These are phyloP conservation scores for Cydia strobilella DNA, from an alignment of 1,140 invertebrate species.

Conservation along the genomic window DNA sequence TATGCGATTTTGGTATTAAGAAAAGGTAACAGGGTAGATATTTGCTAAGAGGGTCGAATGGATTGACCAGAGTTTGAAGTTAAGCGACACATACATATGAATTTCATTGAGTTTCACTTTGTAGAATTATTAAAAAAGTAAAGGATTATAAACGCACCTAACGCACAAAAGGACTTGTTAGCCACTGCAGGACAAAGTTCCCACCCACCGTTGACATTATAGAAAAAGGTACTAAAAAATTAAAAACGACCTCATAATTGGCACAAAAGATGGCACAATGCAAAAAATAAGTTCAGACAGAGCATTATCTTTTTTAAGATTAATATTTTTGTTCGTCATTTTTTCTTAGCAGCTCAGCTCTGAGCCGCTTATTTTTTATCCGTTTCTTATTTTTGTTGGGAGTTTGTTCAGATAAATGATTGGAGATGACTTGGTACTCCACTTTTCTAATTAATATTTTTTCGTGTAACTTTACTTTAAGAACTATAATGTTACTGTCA, in stretches of 20 bases:
- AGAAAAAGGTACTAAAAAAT: slow-evolving; percentile 55
- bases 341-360: slow-evolving; percentile 58
- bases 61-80: no score
- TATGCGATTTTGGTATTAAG: no score
- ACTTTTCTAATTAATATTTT: not conserved
- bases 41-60: no score
- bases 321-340: slow-evolving; percentile 71
- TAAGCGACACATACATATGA: no score
- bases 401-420: slow-evolving; percentile 35
- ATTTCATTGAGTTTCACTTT: not conserved
- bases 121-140: not conserved
- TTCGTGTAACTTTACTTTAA: not conserved
- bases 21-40: no score
- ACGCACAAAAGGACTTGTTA: slow-evolving; percentile 24
- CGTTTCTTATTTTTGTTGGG: slow-evolving; percentile 61
- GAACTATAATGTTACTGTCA: no score
- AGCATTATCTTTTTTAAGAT: slow-evolving; percentile 72
- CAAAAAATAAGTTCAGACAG: slow-evolving; percentile 60
- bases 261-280: slow-evolving; percentile 75
- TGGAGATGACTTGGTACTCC: not conserved
- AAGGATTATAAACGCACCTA: slow-evolving; percentile 1
- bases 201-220: slow-evolving; percentile 60
- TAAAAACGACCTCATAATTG: slow-evolving; percentile 69
- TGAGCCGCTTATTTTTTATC: slow-evolving; percentile 67
- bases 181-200: slow-evolving; percentile 45